Base-by-base conservation (phyloP, 2,888 invertebrate species). In the Lithodes maja region DNA sequence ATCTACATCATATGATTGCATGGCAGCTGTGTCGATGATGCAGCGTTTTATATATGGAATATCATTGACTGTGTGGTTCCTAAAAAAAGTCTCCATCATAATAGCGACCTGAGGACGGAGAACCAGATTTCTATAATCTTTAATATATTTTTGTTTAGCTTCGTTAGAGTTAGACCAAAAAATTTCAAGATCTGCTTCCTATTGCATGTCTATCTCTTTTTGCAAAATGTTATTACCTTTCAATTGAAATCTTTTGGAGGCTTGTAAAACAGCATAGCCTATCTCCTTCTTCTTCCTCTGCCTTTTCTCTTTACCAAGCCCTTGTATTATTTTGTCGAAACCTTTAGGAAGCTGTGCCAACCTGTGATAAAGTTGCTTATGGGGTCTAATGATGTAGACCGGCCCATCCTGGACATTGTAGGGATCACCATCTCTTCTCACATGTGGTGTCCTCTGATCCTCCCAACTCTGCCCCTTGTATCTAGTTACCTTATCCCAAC, bases 321-420 rank as follows among this genome's bases (percentile, higher is more conserved):
- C 71, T 12, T 71, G 71, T n/a, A 71, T 12, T 71, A 71, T 12
- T n/a, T 71, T 71, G 17, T 71, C 71, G 17, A 71, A 71, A 1
- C 71, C 71, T 71, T 17, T 71, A n/a, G 71, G 71, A 71, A 71
- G 71, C 17, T 71, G 71, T 12, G 71, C 71, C 71, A n/a, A 2
- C n/a, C 5, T 5, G 71, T 71, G 12, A n/a, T 71, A 71, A 12
- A n/a, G 17, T 71, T 71, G n/a, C 71, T 71, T 71, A 17, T 71
- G 71, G 5, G 71, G 71, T 17, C 71, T 71, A 17, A 71, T 71
- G 71, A 71, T 17, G 17, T 71, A 71, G n/a, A 71, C 17, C 17
- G 71, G 71, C 3, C 71, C 71, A 71, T 12, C 71, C 71, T 71
- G 71, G 17, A 71, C 17, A 3, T 71, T 17, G 17, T 71, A 71